Evolutionary conservation across 2,113 vertebrate species (phyloP), one percentile per base, ranked within the genome.

Genomic region (Thomomys bottae): DNA sequence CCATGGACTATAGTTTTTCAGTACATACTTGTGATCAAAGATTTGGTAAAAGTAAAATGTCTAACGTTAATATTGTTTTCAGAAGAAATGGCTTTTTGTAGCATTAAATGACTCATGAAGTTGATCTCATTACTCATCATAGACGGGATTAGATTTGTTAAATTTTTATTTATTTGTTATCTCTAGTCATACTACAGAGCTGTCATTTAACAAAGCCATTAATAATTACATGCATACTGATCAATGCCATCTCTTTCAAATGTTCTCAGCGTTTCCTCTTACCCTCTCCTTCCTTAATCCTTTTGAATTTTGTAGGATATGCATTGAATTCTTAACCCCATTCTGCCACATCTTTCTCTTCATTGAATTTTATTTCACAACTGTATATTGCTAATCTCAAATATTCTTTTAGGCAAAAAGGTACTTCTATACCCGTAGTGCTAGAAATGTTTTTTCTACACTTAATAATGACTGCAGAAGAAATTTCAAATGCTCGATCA

Each of bases 11-110:
- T 66, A 87, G 36, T 3, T 88, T 93, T 88, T 88, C 34, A 85
- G 9, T 14, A 94, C 66, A 54, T 90, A 8, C 75, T 36, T 32
- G 61, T 61, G 38, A 76, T 17, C 45, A 49, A 64, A 36, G 7
- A 75, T 71, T 86, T 45, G 24, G 2, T 42, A 82, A 86, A 75
- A 61, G 14, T 11, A 32, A 77, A 30, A 76, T 73, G 76, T 77
- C 0, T 6, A 92, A 12, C 34, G 6, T 34, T 80, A 91, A 80
- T 77, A 90, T 75, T 84, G 15, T 90, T 91, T 86, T 81, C 8
- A 75, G 68, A 92, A 83, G n/a, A 89, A 87, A 28, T 81, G 20
- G 0, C 10, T 80, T 87, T 89, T 78, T 34, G 34, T 1, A 45
- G 14, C 59, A 82, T 57, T 42, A 82, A 67, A 87, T 10, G 63